Evolutionary conservation across 2,888 invertebrate species (phyloP).

Genomic region (Drosophila meridiana): DNA sequence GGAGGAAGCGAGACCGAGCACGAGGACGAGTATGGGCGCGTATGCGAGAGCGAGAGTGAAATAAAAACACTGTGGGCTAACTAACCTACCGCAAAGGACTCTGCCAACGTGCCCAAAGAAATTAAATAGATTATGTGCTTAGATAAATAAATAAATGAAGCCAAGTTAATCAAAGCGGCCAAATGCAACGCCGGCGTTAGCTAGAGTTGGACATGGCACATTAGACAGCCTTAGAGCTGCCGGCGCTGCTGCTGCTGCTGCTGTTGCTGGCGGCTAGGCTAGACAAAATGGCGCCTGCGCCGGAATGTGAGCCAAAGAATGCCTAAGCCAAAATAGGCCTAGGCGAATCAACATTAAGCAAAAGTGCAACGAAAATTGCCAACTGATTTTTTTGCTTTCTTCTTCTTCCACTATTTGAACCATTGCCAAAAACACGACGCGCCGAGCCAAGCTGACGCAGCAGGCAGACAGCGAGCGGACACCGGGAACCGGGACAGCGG

Average conservation of each 20-base stretch:
- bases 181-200: constrained; percentile 9
- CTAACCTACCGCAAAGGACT: constrained; percentile 74
- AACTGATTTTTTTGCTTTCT: constrained; percentile 40
- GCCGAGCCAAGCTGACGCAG: constrained; percentile 41
- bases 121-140: constrained; percentile 52
- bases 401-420: constrained; percentile 39
- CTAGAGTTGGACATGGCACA: constrained; percentile 11
- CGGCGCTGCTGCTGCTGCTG: background rate
- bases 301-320: constrained; percentile 33
- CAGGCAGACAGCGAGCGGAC: constrained; percentile 13
- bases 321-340: constrained; percentile 68
- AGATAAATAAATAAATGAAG: constrained; percentile 38
- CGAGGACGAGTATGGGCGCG: background rate
- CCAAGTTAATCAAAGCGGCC: constrained; percentile 35
- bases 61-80: constrained; percentile 45
- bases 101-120: constrained; percentile 41
- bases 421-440: constrained; percentile 68
- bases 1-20: constrained; percentile 1
- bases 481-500: too few relatives aligned
- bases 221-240: constrained; percentile 14
- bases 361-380: constrained; percentile 63
- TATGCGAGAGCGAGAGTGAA: constrained; percentile 17
- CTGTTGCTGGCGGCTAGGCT: constrained; percentile 3
- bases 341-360: constrained; percentile 75
- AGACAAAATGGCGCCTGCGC: constrained; percentile 72